phyloP scores from a whole-genome alignment of 2,797 vertebrate genomes.

The Pyrocephalus nanus region DNA sequence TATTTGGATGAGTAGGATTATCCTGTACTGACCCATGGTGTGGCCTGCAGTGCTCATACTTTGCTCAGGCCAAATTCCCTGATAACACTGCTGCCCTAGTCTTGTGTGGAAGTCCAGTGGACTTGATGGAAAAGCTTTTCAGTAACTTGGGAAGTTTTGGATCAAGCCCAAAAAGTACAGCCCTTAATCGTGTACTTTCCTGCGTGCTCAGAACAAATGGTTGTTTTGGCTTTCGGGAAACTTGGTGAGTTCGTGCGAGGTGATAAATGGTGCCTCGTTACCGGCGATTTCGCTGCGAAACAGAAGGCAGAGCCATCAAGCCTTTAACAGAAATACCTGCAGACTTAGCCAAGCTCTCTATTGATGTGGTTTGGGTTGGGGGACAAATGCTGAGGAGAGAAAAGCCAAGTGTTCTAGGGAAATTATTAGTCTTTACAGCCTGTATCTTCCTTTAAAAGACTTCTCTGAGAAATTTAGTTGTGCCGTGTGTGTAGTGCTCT shows the following conservation, averaged over 20 bases:
- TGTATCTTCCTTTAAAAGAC: background rate
- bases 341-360: background rate
- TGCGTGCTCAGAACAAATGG: background rate
- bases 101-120: background rate
- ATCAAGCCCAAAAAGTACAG: background rate
- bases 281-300: background rate
- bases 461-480: background rate
- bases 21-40: background rate
- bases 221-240: background rate
- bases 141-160: background rate
- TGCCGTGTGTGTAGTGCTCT: background rate
- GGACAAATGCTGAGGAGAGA: background rate
- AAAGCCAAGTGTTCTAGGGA: background rate
- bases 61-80: background rate
- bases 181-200: fast-evolving
- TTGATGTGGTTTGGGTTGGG: background rate
- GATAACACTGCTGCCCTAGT: background rate
- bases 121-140: background rate
- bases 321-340: background rate
- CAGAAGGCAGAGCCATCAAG: background rate
- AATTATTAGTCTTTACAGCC: background rate
- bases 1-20: background rate
- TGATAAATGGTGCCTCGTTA: background rate
- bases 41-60: background rate
- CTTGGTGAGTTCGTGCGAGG: background rate